Base-by-base conservation (phyloP, 2,888 invertebrate genomes). In the Brachypterus glaber region DNA sequence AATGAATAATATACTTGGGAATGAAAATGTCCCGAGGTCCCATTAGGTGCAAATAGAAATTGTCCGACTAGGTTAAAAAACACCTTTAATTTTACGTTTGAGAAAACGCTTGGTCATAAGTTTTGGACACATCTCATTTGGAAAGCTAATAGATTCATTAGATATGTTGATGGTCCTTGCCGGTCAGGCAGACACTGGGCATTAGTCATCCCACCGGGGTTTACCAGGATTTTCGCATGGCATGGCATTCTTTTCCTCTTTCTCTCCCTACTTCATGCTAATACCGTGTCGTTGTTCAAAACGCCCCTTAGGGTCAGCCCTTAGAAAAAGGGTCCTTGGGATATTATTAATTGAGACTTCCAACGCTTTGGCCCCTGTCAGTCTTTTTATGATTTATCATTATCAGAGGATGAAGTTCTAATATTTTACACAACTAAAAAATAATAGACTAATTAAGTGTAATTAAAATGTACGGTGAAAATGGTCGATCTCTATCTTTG, bases 101-200 rank as follows among this genome's bases (percentile, higher is more conserved):
- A n/a, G n/a, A n/a, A n/a, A n/a, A n/a, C n/a, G n/a, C n/a, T n/a
- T n/a, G n/a, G n/a, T n/a, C n/a, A n/a, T n/a, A n/a, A n/a, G n/a
- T n/a, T n/a, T n/a, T n/a, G n/a, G n/a, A n/a, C n/a, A n/a, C n/a
- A 49, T 39, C 51, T 51, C 55, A 52, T 55, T 54, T 46, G 41
- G 40, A 27, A 52, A 58, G 54, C 59, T 62, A 62, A 63, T 63
- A 59, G 63, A 63, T 58, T 62, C 63, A 63, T 63, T 63, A 62
- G 52, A 49, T 50, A 60, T 53, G 51, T 53, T 51, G 58, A 62
- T 61, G 58, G 55, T 50, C 45, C 53, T 45, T 52, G 52, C 51
- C 59, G 54, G 53, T 53, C 54, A 49, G 49, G 49, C 52, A 54
- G 62, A 62, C 62, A 59, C 48, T 43, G 50, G 48, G 51, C 54